Conservation (phyloP, 2,888 invertebrate genomes). For the Molanna angustata region DNA sequence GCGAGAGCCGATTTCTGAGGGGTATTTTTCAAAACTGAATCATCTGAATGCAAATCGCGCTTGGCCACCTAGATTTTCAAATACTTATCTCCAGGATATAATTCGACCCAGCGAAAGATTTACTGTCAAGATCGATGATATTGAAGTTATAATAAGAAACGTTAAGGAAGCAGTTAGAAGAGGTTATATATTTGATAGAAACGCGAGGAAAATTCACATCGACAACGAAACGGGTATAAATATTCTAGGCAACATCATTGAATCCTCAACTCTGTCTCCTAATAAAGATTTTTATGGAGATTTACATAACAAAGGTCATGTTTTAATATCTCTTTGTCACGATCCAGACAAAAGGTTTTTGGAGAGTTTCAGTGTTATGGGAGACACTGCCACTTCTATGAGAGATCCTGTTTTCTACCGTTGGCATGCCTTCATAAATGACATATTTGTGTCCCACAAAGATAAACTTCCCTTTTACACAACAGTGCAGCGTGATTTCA, state of each 20-base stretch:
- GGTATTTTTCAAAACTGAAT: slow-evolving; percentile 69
- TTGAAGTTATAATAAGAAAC: slow-evolving; percentile 74
- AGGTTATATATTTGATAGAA: slow-evolving; percentile 56
- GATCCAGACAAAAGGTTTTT: slow-evolving; percentile 76
- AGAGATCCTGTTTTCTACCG: slow-evolving; percentile 42
- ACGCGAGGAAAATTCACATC: slow-evolving; percentile 58
- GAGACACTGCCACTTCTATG: slow-evolving; percentile 40
- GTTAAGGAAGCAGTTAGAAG: slow-evolving; percentile 59
- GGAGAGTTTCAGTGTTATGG: slow-evolving; percentile 41
- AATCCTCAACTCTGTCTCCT: slow-evolving; percentile 66
- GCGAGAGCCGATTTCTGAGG: slow-evolving; percentile 26
- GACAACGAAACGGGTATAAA: slow-evolving; percentile 67
- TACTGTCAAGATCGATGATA: slow-evolving; percentile 62
- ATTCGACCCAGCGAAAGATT: slow-evolving; percentile 67
- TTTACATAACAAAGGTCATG: slow-evolving; percentile 79
- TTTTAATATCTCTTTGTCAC: slow-evolving; percentile 71
- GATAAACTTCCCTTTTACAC: slow-evolving; percentile 37
- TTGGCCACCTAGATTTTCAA: slow-evolving; percentile 60
- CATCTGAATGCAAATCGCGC: slow-evolving; percentile 61
- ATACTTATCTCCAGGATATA: slow-evolving; percentile 56
- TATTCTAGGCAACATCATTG: slow-evolving; percentile 74
- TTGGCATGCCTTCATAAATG: slow-evolving; percentile 40
- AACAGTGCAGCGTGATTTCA: slow-evolving; percentile 29
- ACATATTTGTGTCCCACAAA: slow-evolving; percentile 40
- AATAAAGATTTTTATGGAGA: slow-evolving; percentile 73